phyloP scores from a whole-genome alignment of 2,888 invertebrate genomes.

The Caradrina clavipalpis region DNA sequence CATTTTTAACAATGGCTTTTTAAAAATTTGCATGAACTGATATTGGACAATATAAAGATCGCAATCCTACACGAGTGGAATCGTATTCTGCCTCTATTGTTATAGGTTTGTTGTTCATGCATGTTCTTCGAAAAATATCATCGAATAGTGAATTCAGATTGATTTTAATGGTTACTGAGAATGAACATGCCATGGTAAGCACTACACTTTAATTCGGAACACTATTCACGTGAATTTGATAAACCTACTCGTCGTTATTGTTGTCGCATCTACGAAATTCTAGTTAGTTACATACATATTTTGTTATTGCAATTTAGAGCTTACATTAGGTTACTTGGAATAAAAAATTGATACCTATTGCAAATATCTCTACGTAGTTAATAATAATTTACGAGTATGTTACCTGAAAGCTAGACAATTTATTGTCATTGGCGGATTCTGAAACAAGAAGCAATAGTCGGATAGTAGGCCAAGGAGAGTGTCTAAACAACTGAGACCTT shows the following conservation, averaged over 20 bases:
- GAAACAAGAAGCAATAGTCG: constrained; percentile 57
- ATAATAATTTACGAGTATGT: too few species aligned
- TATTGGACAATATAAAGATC: constrained; percentile 21
- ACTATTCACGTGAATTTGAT: not conserved
- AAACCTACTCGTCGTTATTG: not conserved
- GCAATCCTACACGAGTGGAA: not conserved
- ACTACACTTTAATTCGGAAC: not conserved
- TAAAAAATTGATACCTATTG: not conserved
- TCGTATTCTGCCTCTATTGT: not conserved
- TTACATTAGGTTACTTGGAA: not conserved
- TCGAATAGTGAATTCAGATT: not conserved
- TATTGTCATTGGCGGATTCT: constrained; percentile 39
- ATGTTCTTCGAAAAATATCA: too few species aligned
- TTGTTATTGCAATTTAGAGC: not conserved
- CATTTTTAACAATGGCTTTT: constrained; percentile 12
- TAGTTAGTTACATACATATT: not conserved
- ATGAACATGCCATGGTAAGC: not conserved
- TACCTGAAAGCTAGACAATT: constrained; percentile 28
- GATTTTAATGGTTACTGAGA: not conserved
- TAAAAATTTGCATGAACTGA: constrained; percentile 8
- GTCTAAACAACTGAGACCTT: constrained; percentile 24
- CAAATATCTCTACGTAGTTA: not conserved
- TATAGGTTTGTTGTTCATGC: not conserved
- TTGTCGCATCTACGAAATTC: not conserved
- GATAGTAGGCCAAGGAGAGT: constrained; percentile 43